Percentiles rank a stretch among this genome's conserved stretches.
Evolutionary conservation across 1,140 invertebrate species (phyloP).

Genomic region (Caerostris extrusa): DNA sequence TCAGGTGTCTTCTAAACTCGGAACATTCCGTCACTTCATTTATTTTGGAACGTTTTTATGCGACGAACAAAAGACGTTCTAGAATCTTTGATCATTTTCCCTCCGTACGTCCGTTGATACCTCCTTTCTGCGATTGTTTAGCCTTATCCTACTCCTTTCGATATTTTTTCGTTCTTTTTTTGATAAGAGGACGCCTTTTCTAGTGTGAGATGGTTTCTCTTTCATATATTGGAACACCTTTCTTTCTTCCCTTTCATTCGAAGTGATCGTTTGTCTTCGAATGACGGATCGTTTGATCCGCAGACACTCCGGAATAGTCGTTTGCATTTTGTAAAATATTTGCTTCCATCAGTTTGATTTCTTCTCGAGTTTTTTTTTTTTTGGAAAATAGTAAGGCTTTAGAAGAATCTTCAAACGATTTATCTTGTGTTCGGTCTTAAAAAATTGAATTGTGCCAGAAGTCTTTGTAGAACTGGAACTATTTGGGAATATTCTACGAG

Average conservation of each 20-base stretch:
- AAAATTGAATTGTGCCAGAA: too few species aligned
- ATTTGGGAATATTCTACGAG: too few species aligned
- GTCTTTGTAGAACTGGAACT: too few species aligned
- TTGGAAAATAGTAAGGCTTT: background rate
- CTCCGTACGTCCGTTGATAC: background rate
- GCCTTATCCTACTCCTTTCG: background rate
- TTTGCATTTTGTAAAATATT: conserved; percentile 34
- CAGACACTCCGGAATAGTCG: background rate
- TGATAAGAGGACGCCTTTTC: background rate
- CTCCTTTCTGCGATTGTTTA: background rate
- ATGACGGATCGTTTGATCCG: conserved; percentile 33
- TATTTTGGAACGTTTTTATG: conserved; percentile 28
- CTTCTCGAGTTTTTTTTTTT: background rate
- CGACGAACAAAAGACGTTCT: background rate
- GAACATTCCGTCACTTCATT: background rate
- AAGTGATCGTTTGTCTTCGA: conserved; percentile 23
- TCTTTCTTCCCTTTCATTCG: background rate
- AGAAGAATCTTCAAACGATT: too few species aligned
- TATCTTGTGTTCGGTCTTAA: too few species aligned
- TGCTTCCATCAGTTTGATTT: background rate
- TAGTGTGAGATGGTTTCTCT: background rate
- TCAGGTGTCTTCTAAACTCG: background rate
- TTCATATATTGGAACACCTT: background rate
- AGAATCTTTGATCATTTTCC: conserved; percentile 42
- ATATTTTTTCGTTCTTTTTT: background rate